phyloP scores from a whole-genome alignment of 2,113 vertebrate species.

The Callopanchax toddi region DNA sequence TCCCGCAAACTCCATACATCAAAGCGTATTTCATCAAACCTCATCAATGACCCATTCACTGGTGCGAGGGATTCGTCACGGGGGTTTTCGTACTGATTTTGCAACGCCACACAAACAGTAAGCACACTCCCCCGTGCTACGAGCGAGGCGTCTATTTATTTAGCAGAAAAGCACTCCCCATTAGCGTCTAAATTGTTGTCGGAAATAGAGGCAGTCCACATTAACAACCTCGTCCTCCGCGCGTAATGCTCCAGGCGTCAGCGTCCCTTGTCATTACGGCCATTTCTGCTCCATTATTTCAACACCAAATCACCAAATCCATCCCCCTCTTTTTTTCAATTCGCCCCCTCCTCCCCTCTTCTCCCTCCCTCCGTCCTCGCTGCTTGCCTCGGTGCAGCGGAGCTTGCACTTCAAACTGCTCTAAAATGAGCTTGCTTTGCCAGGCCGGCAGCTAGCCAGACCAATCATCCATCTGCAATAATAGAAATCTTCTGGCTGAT shows the following conservation, averaged over 20 bases:
- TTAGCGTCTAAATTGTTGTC: slow-evolving; percentile 68
- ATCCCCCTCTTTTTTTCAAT: slow-evolving; percentile 6
- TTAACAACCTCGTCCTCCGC: slow-evolving; percentile 60
- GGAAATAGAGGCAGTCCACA: slow-evolving; percentile 65
- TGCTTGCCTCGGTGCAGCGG: slow-evolving; percentile 38
- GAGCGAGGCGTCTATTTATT: slow-evolving; percentile 63
- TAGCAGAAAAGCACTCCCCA: slow-evolving; percentile 58
- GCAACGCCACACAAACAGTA: slow-evolving; percentile 39
- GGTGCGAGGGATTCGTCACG: slow-evolving; percentile 14
- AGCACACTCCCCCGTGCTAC: slow-evolving; percentile 61
- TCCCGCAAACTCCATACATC: neutral
- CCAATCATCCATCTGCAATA: slow-evolving; percentile 78
- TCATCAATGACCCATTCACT: slow-evolving; percentile 9
- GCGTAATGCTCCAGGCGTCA: slow-evolving; percentile 51
- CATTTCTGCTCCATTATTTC: slow-evolving; percentile 70
- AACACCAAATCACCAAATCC: slow-evolving; percentile 61
- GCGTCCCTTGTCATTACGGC: slow-evolving; percentile 65
- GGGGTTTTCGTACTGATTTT: slow-evolving; percentile 14
- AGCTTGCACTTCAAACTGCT: slow-evolving; percentile 67
- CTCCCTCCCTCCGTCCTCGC: slow-evolving; percentile 1
- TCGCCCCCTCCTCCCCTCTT: neutral
- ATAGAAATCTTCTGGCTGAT: slow-evolving; percentile 77
- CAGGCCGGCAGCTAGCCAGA: slow-evolving; percentile 73
- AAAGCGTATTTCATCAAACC: neutral
- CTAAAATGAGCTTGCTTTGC: slow-evolving; percentile 70